Evolutionary conservation across 2,797 vertebrate genomes (phyloP).

Genomic region (Darevskia mixta): DNA sequence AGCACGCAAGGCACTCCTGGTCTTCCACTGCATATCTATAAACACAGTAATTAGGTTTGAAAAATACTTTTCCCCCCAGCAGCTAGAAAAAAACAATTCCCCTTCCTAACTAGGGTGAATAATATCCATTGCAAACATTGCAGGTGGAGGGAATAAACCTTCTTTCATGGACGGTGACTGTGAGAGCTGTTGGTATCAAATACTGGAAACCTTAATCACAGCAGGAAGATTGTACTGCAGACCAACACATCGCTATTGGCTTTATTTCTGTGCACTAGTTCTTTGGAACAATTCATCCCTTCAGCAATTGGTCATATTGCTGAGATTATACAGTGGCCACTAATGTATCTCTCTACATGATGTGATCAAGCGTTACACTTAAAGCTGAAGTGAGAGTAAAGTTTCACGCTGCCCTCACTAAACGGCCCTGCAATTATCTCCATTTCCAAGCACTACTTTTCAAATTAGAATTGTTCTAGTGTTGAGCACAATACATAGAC

Average conservation of each 20-base stretch:
- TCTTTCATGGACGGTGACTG: not conserved
- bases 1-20: too few relatives aligned
- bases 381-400: not conserved
- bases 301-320: not conserved
- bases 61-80: too few relatives aligned
- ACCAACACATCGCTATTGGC: too few relatives aligned
- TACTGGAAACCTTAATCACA: not conserved
- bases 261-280: not conserved
- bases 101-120: not conserved
- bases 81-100: not conserved
- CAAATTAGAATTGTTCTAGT: not conserved
- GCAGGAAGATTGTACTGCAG: not conserved
- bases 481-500: not conserved
- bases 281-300: not conserved
- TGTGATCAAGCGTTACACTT: not conserved
- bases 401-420: not conserved
- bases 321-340: not conserved
- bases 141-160: not conserved
- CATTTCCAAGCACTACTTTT: not conserved
- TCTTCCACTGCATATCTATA: too few relatives aligned
- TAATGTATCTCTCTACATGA: not conserved
- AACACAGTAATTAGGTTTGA: too few relatives aligned
- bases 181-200: not conserved
- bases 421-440: too few relatives aligned
- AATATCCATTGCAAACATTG: not conserved